Base-by-base conservation (phyloP, 2,888 invertebrate genomes). In the Pristionchus entomophagus region DNA sequence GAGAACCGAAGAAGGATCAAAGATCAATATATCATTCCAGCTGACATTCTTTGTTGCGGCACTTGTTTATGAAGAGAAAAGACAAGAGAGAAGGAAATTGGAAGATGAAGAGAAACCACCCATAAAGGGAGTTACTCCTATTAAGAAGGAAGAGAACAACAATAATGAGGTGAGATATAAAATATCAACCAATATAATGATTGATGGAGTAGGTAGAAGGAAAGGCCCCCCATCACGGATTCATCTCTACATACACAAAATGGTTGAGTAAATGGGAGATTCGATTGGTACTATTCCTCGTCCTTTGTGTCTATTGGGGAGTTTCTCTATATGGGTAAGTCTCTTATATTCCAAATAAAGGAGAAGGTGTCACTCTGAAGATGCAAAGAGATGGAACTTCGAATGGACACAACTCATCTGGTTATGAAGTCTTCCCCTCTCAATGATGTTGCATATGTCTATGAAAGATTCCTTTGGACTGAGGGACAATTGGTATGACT, bases 391-490 rank as follows among this genome's bases (percentile, higher is more conserved):
- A 83, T 62, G 81, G 35, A 80, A 53, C 53, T 80, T 53, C 38
- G 89, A 84, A 91, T 91, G 90, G 91, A 91, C 84, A 91, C 91
- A 0, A 89, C 91, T 3, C 90, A 91, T 86, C 87, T 91, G 41
- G 88, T 91, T 22, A 88, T 90, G 88, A 88, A 87, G 26, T 89
- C 89, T 41, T 88, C 88, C 3, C 90, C 91, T 2, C 86, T 91
- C 22, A 88, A 89, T 38, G 87, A 88, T 73, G 86, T 90, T 17
- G 90, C 89, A 1, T 90, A 87, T 81, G 87, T 91, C 78, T 91
- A 91, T 81, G 90, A 91, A 83, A 85, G 83, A 56, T 91, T 87
- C 35, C 49, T 91, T 35, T 91, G 91, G 91, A 88, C 88, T 29
- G 90, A 91, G 80, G 91, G 91, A n/a, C 90, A 89, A 86, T 85